phyloP scores from a whole-genome alignment of 1,140 invertebrate species.

The Formica selysi region DNA sequence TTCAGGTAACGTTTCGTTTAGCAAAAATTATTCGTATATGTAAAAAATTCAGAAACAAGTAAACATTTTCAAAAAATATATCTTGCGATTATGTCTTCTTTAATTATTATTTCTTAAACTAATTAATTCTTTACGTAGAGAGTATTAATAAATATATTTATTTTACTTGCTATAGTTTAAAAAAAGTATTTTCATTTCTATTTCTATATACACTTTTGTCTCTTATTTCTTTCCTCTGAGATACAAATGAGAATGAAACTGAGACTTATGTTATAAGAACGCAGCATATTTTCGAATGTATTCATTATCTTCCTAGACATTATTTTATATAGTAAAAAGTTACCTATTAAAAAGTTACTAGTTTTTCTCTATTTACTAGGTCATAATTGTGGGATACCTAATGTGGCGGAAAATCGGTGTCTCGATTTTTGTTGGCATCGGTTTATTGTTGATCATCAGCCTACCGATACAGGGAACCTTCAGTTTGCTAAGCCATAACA shows the following conservation, averaged over 20 bases:
- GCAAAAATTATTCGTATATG: neutral
- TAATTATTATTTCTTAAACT: slow-evolving; percentile 17
- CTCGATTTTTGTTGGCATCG: slow-evolving; percentile 91
- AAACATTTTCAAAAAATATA: neutral
- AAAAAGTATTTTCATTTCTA: neutral
- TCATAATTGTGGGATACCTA: slow-evolving; percentile 87
- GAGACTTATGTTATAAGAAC: neutral
- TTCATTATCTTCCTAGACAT: neutral
- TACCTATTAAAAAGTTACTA: neutral
- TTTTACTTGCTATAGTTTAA: neutral
- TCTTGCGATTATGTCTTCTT: neutral
- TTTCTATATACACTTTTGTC: too few relatives aligned
- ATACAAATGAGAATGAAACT: neutral
- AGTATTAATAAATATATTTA: neutral
- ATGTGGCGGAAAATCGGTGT: slow-evolving; percentile 90
- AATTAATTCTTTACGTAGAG: slow-evolving; percentile 6
- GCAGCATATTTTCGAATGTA: neutral
- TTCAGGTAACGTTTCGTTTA: slow-evolving; percentile 73
- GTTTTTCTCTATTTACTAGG: slow-evolving; percentile 74
- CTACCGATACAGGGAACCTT: slow-evolving; percentile 90
- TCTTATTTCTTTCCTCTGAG: too few relatives aligned
- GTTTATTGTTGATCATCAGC: slow-evolving; percentile 87
- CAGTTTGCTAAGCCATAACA: slow-evolving; percentile 86
- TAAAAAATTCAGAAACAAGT: neutral
- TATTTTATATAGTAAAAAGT: neutral